Base-by-base conservation (phyloP, 2,113 vertebrate species). In the Psittacula cyanocephala region DNA sequence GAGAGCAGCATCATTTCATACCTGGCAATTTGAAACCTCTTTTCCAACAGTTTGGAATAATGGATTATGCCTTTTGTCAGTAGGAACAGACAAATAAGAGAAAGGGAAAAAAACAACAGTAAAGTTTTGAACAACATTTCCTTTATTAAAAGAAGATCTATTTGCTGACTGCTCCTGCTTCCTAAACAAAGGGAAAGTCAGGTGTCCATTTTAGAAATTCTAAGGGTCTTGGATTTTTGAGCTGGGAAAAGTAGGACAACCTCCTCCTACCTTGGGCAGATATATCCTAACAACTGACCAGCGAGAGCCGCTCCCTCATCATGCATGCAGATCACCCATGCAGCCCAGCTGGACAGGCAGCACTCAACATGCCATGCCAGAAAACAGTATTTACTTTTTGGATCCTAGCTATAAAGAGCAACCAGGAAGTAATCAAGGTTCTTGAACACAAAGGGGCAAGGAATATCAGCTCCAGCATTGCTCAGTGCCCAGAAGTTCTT, bases 281-380 rank as follows among this genome's bases (percentile, higher is more conserved):
- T 77, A 79, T 37, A 24, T 67, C 89, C 77, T 91, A 86, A 92
- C 72, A 95, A 96, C 77, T 11, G 1, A 41, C 22, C 41, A 62
- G 88, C 33, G 0, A 83, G 86, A 75, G 78, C 86, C 50, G 92
- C 69, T 91, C 79, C 33, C 86, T 96, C 92, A 94, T 96, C 88
- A 17, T 67, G 80, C 72, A 94, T 94, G 92, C 96, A 91, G 91
- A 49, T 93, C 85, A 95, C 14, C 86, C 80, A 0, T 47, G 71
- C 88, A 91, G 90, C 88, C 90, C 95, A 95, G 95, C 93, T 97
- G 95, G 93, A 81, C 90, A 93, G 68, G 88, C 82, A 93, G 93
- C 93, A 75, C 90, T 80, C 94, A 53, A 74, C 82, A 75, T 4
- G 17, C 65, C 69, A 83, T 31, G 90, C 90, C 93, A 95, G 87